A percentile compares a stretch with the other conserved stretches of the same genome.
phyloP scores from a whole-genome alignment of 2,113 vertebrate genomes.

The Baryphthengus martii region DNA sequence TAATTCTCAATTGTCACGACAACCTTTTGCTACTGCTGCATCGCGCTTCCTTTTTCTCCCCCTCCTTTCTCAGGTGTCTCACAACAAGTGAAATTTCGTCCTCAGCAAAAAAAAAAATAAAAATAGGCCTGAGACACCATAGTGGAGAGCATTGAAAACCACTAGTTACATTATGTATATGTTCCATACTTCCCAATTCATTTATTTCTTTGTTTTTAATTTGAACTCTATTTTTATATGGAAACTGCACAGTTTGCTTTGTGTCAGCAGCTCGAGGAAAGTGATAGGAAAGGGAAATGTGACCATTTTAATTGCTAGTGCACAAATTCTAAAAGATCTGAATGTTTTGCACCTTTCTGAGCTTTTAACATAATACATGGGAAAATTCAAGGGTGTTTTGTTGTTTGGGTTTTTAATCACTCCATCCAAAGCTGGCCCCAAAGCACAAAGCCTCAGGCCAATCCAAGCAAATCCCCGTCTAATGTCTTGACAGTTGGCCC shows the following conservation, averaged over 20 bases:
- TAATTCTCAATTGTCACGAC: not conserved
- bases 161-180: not conserved
- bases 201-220: not conserved
- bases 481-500: not conserved
- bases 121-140: not conserved
- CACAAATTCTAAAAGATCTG: not conserved
- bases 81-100: not conserved
- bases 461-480: not conserved
- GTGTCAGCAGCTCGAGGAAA: not conserved
- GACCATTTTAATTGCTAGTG: not conserved
- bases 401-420: not conserved
- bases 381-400: not conserved
- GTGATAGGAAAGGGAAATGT: not conserved
- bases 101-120: not conserved
- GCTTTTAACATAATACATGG: not conserved
- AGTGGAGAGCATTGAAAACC: not conserved
- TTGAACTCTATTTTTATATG: not conserved
- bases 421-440: not conserved
- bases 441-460: not conserved
- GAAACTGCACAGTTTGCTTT: not conserved
- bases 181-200: not conserved
- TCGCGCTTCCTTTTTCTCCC: fast-evolving
- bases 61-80: fast-evolving
- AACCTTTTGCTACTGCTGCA: not conserved
- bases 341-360: not conserved